Conservation (phyloP, 2,888 invertebrate species). For the Eremobia ochroleuca region DNA sequence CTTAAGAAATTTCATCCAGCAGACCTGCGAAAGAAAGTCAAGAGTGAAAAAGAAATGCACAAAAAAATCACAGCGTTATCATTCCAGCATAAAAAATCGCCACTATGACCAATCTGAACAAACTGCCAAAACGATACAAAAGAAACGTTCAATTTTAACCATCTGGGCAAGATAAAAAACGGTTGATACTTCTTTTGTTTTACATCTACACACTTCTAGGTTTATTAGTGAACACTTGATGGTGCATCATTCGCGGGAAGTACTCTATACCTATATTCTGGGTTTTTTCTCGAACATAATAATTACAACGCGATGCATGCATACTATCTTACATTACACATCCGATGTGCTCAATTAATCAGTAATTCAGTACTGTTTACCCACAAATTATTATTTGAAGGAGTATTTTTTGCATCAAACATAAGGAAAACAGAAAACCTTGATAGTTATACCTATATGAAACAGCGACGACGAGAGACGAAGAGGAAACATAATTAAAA, state of each 20-base stretch:
- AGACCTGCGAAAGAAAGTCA: background rate
- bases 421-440: conserved; percentile 17
- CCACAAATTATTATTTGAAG: background rate
- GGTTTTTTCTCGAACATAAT: conserved; percentile 10
- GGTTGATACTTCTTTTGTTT: background rate
- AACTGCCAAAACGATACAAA: background rate
- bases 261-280: background rate
- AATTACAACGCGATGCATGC: background rate
- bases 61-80: background rate
- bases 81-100: background rate
- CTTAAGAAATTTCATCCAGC: background rate
- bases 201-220: background rate
- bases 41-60: background rate
- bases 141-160: background rate
- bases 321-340: conserved; percentile 11
- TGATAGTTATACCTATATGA: background rate
- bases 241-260: background rate
- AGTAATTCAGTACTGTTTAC: conserved; percentile 3
- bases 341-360: background rate
- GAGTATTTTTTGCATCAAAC: background rate
- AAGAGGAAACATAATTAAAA: conserved; percentile 16
- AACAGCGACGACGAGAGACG: conserved; percentile 7
- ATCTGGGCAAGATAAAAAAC: background rate
- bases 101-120: background rate
- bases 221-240: background rate